Base-by-base conservation (phyloP, 2,888 invertebrate species). In the Agrotis ipsilon region DNA sequence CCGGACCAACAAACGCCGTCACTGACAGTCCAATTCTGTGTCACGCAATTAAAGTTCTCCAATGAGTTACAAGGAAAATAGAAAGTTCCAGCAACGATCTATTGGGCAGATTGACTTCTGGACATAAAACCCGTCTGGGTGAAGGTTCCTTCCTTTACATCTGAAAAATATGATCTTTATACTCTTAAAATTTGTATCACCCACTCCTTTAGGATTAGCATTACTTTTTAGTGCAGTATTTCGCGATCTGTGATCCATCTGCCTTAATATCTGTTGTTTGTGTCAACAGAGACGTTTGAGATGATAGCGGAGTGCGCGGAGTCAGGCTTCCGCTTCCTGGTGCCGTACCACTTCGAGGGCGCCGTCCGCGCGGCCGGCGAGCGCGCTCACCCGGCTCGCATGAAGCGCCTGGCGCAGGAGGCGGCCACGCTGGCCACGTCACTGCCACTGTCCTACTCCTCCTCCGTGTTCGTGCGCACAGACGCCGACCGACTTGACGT, bases 401-500 rank as follows among this genome's bases (percentile, higher is more conserved):
- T 99, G 86, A 98, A 99, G 93, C 97, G 99, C 24, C 97, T 99
- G 67, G 99, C 99, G 66, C 99, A 99, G 96, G 99, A 99, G 95
- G 98, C 99, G 57, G 99, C 99, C 78, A 99, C 99, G 45, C 97
- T 99, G 64, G 98, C 98, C 81, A 99, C 98, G 71, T 98, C 98
- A 83, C 96, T 99, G 88, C 99, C 99, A 79, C 97, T 99, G 70
- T 99, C 99, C 61, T 98, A 98, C 94, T 98, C 98, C 93, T 98
- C 98, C 92, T 98, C 98, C 81, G 99, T 99, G 78, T 99, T 99
- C 97, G 99, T 99, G 80, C 97, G 99, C 84, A 98, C 98, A 94
- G 99, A 99, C 96, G 98, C 98, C 77, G 99, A 99, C 93, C 97
- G 99, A 77, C 97, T 99, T 83, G 99, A 99, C 93, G 97, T 99